Evolutionary conservation across 2,113 vertebrate species (phyloP), one percentile per base, ranked within the genome.

Genomic region (Acinonyx jubatus): DNA sequence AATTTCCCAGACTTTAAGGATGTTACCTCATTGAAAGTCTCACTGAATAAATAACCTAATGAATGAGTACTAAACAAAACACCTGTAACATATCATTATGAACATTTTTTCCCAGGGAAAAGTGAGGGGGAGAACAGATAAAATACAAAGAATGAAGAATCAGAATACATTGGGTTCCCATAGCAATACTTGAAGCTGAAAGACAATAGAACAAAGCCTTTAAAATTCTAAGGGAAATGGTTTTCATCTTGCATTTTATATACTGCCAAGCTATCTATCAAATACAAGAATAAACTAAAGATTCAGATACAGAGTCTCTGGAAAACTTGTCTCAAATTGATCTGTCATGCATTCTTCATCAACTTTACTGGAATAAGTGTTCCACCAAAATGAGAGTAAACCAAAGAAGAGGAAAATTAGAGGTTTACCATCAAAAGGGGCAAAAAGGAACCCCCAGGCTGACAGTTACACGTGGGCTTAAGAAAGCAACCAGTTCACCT

Each of bases 71-170:
- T 33, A 19, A 61, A 65, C 65, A 1, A 41, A 4, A 13, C 38
- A 92, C 18, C 38, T 80, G 21, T 66, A 63, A 68, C 2, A 68
- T 12, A 89, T 63, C 29, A 33, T 80, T 52, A 31, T 45, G 29
- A 93, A 61, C 15, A 73, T 92, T 80, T 82, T 82, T 82, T 69
- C 71, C 29, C 7, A 3, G 57, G 57, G 57, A 61, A 8, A 7
- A 74, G n/a, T 23, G 68, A 66, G 4, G 18, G 0, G 38, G 33
- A 84, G 29, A 41, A 33, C 31, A 48, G 12, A 16, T 87, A 41
- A 91, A 82, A 87, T 78, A 68, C n/a, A 38, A 93, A 41, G 38
- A 95, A 65, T n/a, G 18, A 73, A 66, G 29, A 94, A 80, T 92
- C n/a, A 25, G 45, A 95, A 74, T 61, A 71, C 36, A 27, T 15